Evolutionary conservation across 2,888 invertebrate species (phyloP).

Genomic region (Euphydryas editha): DNA sequence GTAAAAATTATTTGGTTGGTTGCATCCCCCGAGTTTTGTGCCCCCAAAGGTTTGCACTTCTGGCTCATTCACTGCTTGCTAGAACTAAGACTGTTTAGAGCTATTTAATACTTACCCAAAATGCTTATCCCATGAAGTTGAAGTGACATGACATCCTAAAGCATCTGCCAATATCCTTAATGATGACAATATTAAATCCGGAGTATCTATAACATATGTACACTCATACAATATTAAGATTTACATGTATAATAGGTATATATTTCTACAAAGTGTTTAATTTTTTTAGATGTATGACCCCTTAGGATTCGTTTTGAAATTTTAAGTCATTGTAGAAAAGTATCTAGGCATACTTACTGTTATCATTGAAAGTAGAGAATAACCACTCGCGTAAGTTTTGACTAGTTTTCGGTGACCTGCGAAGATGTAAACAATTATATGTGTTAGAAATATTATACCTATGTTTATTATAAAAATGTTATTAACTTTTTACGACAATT

Average conservation of each 20-base stretch:
- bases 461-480: no score
- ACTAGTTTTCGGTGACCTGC: constrained; percentile 84
- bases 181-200: constrained; percentile 87
- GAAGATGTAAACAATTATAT: constrained; percentile 34
- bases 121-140: constrained; percentile 91
- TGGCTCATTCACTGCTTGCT: no score
- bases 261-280: no score
- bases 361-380: constrained; percentile 82
- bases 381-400: constrained; percentile 87
- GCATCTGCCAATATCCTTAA: constrained; percentile 90
- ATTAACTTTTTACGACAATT: no score
- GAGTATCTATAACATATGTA: constrained; percentile 77
- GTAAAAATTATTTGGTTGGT: no score
- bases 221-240: no score
- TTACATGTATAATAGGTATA: no score
- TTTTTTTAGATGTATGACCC: no score
- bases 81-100: neutral
- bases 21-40: no score
- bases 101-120: constrained; percentile 63
- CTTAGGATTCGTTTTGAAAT: no score
- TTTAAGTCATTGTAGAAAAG: neutral
- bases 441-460: neutral
- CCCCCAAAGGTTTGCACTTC: neutral
- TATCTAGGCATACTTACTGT: constrained; percentile 66
- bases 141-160: constrained; percentile 89